phyloP scores from a whole-genome alignment of 2,113 vertebrate species.

The Hippocampus guttulatus region DNA sequence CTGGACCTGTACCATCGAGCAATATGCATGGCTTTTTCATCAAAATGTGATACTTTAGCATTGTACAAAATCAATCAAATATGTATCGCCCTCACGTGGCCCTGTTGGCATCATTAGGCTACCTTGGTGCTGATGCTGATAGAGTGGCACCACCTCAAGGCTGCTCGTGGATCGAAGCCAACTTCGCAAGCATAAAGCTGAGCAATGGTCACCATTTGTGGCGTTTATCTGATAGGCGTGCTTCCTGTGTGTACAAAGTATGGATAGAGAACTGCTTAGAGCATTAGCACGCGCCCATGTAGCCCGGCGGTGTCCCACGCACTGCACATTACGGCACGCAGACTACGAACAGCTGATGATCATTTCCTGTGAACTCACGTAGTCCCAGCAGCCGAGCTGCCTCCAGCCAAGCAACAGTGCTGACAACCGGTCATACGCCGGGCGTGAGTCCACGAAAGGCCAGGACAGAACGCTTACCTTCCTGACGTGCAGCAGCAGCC shows the following conservation, averaged over 20 bases:
- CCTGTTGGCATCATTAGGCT: constrained; percentile 50
- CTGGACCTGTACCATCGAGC: not conserved
- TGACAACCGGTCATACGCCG: constrained; percentile 13
- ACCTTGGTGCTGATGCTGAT: constrained; percentile 52
- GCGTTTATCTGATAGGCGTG: constrained; percentile 14
- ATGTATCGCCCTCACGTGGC: constrained; percentile 43
- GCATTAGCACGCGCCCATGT: constrained; percentile 2
- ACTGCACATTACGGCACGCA: constrained; percentile 24
- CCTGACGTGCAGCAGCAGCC: constrained; percentile 58
- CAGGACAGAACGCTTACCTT: constrained; percentile 67
- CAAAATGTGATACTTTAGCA: not conserved
- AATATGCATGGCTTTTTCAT: not conserved
- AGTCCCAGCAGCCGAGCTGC: constrained; percentile 32
- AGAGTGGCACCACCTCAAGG: constrained; percentile 49
- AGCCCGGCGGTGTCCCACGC: not conserved
- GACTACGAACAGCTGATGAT: constrained; percentile 51
- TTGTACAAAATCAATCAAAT: not conserved
- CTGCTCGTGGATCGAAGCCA: constrained; percentile 26
- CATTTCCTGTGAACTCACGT: constrained; percentile 51
- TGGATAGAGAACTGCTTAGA: constrained; percentile 17
- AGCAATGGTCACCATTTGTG: constrained; percentile 15
- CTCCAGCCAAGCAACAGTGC: constrained; percentile 29
- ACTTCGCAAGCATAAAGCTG: constrained; percentile 19
- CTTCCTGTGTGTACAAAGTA: constrained; percentile 25
- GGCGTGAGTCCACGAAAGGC: constrained; percentile 37